Percentiles rank a stretch among this genome's conserved stretches.
Evolutionary conservation across 2,113 vertebrate genomes (phyloP).

Genomic region (Oenanthe melanoleuca): DNA sequence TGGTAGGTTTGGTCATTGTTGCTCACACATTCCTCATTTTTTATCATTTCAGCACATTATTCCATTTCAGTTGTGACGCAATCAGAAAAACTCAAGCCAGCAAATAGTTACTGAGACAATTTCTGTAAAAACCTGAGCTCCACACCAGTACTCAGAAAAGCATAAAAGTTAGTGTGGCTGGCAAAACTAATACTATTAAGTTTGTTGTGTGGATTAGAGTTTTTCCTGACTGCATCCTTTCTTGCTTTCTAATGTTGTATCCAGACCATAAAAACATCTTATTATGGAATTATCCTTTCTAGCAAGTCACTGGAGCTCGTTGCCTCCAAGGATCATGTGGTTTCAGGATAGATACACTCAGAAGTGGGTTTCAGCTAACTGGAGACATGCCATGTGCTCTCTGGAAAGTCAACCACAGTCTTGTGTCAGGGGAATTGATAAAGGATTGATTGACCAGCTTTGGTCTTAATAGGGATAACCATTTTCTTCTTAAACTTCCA

Average conservation of each 20-base stretch:
- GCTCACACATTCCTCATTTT: neutral
- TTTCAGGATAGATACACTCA: neutral
- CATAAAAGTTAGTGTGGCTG: neutral
- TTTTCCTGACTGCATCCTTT: neutral
- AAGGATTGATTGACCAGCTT: slow-evolving; percentile 36
- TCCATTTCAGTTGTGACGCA: neutral
- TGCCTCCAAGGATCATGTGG: neutral
- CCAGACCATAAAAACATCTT: neutral
- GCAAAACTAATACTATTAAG: neutral
- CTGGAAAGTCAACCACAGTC: neutral
- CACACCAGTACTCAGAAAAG: neutral
- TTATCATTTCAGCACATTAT: neutral
- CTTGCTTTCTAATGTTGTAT: neutral
- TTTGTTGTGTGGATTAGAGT: neutral
- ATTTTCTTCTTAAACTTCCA: slow-evolving; percentile 66
- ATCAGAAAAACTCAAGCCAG: neutral
- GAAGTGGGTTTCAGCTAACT: slow-evolving; percentile 35
- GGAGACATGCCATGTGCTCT: neutral
- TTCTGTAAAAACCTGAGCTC: neutral
- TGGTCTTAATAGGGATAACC: slow-evolving; percentile 33
- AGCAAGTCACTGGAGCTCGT: neutral
- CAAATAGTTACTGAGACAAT: neutral
- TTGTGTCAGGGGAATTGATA: slow-evolving; percentile 29
- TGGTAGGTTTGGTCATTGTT: neutral
- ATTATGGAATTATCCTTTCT: neutral